Conservation (phyloP, 2,888 invertebrate genomes). For the Abscondita cerata region DNA sequence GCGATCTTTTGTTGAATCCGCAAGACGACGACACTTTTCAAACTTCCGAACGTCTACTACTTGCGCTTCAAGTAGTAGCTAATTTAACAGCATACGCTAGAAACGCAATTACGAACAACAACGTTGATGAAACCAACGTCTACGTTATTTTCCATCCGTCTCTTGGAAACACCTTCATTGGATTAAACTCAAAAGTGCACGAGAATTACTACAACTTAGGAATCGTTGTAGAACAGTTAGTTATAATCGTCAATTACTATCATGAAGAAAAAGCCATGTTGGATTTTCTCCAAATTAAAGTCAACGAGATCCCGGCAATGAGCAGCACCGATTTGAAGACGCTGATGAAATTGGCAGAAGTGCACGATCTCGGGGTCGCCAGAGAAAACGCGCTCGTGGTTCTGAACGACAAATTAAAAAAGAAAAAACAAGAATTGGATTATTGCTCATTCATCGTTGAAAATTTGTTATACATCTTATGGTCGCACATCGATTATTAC, state of each 20-base stretch:
- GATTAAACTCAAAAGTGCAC: slow-evolving; percentile 45
- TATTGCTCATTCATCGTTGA: slow-evolving; percentile 73
- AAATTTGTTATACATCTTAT: slow-evolving; percentile 75
- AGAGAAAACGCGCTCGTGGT: slow-evolving; percentile 58
- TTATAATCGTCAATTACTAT: slow-evolving; percentile 64
- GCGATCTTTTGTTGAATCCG: slow-evolving; percentile 54
- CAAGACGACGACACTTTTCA: slow-evolving; percentile 37
- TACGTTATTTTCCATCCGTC: slow-evolving; percentile 64
- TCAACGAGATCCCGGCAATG: slow-evolving; percentile 62
- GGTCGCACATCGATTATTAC: slow-evolving; percentile 78
- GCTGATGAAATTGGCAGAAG: slow-evolving; percentile 53
- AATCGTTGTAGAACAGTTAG: slow-evolving; percentile 63
- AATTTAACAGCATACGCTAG: slow-evolving; percentile 76
- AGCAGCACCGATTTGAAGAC: slow-evolving; percentile 65
- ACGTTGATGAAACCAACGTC: slow-evolving; percentile 62
- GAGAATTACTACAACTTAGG: slow-evolving; percentile 61
- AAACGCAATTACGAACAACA: slow-evolving; percentile 67
- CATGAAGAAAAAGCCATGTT: slow-evolving; percentile 61
- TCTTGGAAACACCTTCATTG: slow-evolving; percentile 54
- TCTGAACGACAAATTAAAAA: slow-evolving; percentile 62
- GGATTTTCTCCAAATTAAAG: slow-evolving; percentile 61
- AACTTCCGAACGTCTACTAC: slow-evolving; percentile 57
- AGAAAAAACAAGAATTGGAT: slow-evolving; percentile 67
- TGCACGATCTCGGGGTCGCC: slow-evolving; percentile 48
- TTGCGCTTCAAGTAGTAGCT: slow-evolving; percentile 69